These are phyloP conservation scores for Drosophila nigrodunni DNA, from an alignment of 1,140 invertebrate species.

Conservation along the genomic window DNA sequence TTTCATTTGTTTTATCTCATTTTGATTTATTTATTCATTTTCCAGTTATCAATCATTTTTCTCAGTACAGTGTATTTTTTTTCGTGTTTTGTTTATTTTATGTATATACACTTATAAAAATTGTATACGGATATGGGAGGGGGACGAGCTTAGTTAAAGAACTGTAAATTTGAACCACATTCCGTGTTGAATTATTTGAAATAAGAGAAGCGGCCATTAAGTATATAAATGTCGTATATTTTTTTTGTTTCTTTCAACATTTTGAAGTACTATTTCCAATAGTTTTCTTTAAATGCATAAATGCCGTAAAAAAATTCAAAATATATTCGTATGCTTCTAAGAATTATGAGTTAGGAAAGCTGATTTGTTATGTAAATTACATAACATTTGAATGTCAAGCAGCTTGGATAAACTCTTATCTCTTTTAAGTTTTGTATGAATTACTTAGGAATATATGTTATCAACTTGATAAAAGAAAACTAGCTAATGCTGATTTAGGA, in stretches of 20 bases:
- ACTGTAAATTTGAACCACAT: neutral
- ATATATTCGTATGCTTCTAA: conserved; percentile 51
- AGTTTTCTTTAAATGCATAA: conserved; percentile 64
- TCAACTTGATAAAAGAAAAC: conserved; percentile 15
- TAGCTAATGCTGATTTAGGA: conserved; percentile 83
- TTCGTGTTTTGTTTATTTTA: neutral
- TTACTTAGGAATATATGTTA: conserved; percentile 16
- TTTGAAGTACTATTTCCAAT: conserved; percentile 68
- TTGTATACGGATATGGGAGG: conserved; percentile 4
- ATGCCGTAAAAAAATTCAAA: conserved; percentile 58
- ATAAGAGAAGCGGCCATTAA: conserved; percentile 10
- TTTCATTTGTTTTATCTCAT: neutral
- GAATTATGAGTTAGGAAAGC: conserved; percentile 51
- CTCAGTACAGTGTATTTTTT: conserved; percentile 18
- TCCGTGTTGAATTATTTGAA: conserved; percentile 17
- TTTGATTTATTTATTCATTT: conserved; percentile 14
- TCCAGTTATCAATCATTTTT: conserved; percentile 19
- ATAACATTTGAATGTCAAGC: conserved; percentile 47
- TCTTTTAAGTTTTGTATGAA: conserved; percentile 22
- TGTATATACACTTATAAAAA: conserved; percentile 13
- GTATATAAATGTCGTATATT: conserved; percentile 52
- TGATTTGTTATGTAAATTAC: conserved; percentile 49
- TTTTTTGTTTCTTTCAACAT: conserved; percentile 53
- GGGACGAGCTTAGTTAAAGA: neutral
- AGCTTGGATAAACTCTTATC: conserved; percentile 33